Base-by-base conservation (phyloP, 2,113 vertebrate genomes). In the Struthidea cinerea region DNA sequence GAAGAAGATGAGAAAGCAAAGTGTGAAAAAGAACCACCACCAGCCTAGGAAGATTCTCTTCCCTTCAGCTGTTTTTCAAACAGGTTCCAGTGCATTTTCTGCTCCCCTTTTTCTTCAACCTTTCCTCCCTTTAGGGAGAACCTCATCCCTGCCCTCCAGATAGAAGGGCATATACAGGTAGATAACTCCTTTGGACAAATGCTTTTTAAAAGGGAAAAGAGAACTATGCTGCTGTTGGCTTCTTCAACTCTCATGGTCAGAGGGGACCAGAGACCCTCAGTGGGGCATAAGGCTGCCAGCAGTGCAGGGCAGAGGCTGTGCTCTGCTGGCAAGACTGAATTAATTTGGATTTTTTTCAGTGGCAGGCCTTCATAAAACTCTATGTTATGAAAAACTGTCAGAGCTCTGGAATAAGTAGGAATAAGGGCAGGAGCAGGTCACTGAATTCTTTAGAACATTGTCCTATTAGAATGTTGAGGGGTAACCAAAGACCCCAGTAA, bases 181-280 rank as follows among this genome's bases (percentile, higher is more conserved):
- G 32, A 9, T 55, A 33, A 47, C 4, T 55, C 18, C 21, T 47
- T 78, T 50, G 21, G 18, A 64, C 4, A 17, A 46, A 20, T 23
- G 30, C 3, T 74, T 87, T 53, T n/a, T 3, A 60, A 94, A 77
- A 23, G 7, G 9, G 8, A 35, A 39, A 73, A 61, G 16, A 70
- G 35, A 75, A 5, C 14, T 47, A 3, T 10, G 33, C 3, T 90
- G n/a, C 52, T 71, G 9, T 63, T 60, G 44, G 7, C 6, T 67
- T 78, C 57, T 75, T 68, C 0, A 0, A 52, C 18, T 44, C 9
- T 35, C 0, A 0, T 1, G 3, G 26, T 67, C 55, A 46, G 47
- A 87, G 16, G 7, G 70, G 33, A 63, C 6, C 22, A 67, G 61
- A 79, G 18, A 46, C 20, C 42, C 7, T 63, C 39, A 21, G 13